phyloP scores from a whole-genome alignment of 2,797 vertebrate genomes.

The Melanotaenia pygmaea region DNA sequence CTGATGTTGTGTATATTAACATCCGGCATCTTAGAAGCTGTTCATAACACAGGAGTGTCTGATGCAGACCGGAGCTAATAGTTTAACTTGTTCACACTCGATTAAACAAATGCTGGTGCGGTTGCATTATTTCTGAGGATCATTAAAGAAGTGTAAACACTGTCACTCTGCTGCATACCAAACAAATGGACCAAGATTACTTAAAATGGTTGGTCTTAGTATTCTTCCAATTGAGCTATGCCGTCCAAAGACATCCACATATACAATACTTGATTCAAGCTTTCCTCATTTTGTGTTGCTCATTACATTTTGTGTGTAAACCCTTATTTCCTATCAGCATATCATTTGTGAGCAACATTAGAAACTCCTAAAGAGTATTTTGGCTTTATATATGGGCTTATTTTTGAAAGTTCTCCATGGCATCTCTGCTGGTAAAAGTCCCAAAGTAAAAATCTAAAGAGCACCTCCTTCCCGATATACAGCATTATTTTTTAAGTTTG shows the following conservation, averaged over 20 bases:
- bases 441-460: neutral
- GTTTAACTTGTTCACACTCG: neutral
- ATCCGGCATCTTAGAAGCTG: neutral
- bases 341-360: neutral
- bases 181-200: neutral
- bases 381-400: neutral
- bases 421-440: neutral
- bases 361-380: neutral
- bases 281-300: neutral
- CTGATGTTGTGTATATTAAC: neutral
- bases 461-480: neutral
- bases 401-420: neutral
- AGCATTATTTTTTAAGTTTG: neutral
- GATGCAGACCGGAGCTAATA: neutral
- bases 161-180: neutral
- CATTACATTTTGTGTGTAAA: neutral
- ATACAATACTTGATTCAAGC: neutral
- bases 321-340: neutral
- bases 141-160: neutral
- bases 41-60: neutral
- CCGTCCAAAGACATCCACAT: neutral
- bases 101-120: neutral
- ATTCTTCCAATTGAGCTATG: neutral
- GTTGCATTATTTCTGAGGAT: neutral
- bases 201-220: neutral